phyloP scores from a whole-genome alignment of 2,797 vertebrate species.

The Manis crassicaudata region DNA sequence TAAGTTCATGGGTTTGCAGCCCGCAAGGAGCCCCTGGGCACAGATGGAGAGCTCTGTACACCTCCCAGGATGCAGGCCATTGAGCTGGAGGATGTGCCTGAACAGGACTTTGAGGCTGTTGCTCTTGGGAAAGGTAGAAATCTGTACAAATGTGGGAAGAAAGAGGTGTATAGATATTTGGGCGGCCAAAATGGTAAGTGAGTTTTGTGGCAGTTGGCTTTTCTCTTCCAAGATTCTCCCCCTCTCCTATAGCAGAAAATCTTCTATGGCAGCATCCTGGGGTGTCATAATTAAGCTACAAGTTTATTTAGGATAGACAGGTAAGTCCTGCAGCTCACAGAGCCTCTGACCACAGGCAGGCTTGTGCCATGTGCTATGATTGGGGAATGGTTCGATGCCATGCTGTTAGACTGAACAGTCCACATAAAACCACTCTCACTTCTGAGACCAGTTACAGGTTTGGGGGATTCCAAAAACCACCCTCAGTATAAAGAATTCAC shows the following conservation, averaged over 20 bases:
- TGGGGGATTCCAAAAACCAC: neutral
- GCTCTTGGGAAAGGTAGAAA: neutral
- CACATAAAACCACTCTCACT: neutral
- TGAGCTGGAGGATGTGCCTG: neutral
- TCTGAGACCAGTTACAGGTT: neutral
- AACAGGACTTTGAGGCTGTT: neutral
- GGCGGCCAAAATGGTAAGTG: neutral
- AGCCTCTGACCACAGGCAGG: neutral
- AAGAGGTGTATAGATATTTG: neutral
- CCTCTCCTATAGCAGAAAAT: neutral
- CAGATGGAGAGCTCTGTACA: neutral
- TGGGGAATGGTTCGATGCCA: neutral
- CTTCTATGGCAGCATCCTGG: neutral
- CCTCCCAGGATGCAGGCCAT: neutral
- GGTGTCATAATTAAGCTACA: neutral
- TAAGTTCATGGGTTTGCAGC: neutral
- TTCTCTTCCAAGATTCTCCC: neutral
- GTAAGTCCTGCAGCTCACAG: accelerated
- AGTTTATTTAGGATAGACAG: too few relatives aligned
- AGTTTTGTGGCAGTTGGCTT: neutral
- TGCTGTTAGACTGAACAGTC: neutral
- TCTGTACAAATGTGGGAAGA: neutral
- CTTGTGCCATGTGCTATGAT: neutral
- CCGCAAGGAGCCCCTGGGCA: neutral
- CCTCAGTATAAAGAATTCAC: neutral